Percentiles rank a stretch among this genome's conserved stretches.
phyloP scores from a whole-genome alignment of 2,888 invertebrate genomes.

The Perdita meconis region DNA sequence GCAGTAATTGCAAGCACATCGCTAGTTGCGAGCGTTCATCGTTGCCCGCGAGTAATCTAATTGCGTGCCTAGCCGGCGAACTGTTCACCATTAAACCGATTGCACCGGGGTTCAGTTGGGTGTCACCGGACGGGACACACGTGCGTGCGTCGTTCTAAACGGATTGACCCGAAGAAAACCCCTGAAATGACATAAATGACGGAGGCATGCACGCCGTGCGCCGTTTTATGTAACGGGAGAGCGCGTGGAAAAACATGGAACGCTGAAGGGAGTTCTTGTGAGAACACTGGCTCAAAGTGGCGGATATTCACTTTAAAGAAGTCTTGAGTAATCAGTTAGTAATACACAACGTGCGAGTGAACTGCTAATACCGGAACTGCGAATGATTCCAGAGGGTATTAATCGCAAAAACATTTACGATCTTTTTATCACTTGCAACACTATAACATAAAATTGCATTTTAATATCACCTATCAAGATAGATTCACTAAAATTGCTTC shows the following conservation, averaged over 20 bases:
- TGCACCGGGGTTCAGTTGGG: slow-evolving; percentile 32
- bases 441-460: too few species aligned
- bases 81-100: slow-evolving; percentile 62
- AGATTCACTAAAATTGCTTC: too few species aligned
- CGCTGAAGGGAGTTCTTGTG: slow-evolving; percentile 1
- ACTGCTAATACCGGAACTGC: too few species aligned
- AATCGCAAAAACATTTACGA: too few species aligned
- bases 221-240: slow-evolving; percentile 72
- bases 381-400: too few species aligned
- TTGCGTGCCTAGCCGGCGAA: slow-evolving; percentile 50
- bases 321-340: too few species aligned
- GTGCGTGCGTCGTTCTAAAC: slow-evolving; percentile 76
- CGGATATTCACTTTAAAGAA: background rate
- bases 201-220: slow-evolving; percentile 63
- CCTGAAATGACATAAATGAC: slow-evolving; percentile 83
- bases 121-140: slow-evolving; percentile 29
- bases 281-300: too few species aligned
- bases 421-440: too few species aligned
- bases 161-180: slow-evolving; percentile 84
- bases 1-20: too few species aligned
- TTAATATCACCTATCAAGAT: too few species aligned
- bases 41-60: slow-evolving; percentile 52
- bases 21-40: slow-evolving; percentile 30
- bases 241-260: slow-evolving; percentile 13
- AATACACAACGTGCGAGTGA: too few species aligned